Evolutionary conservation across 2,888 invertebrate genomes (phyloP).

Genomic region (Pseudococcus longispinus): DNA sequence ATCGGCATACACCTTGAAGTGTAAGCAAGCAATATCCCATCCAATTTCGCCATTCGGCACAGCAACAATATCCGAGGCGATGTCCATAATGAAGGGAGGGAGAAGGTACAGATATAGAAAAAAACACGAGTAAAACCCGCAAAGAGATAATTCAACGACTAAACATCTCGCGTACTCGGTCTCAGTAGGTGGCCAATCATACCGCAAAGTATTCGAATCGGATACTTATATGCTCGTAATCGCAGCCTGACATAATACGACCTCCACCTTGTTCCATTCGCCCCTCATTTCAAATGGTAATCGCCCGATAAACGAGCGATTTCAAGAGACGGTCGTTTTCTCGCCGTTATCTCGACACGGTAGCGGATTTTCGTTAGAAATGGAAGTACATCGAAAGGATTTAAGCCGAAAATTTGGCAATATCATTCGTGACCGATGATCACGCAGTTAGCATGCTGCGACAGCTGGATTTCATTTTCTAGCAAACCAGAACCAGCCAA

Average conservation of each 20-base stretch:
- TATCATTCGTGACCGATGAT: neutral
- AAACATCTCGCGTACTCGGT: conserved; percentile 6
- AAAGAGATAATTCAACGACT: neutral
- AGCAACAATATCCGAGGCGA: neutral
- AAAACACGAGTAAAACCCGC: neutral
- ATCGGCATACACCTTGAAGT: neutral
- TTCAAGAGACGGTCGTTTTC: neutral
- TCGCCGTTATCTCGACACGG: conserved; percentile 6
- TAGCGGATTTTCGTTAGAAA: neutral
- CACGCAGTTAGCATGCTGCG: neutral
- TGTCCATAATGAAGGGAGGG: neutral
- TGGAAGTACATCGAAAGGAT: neutral
- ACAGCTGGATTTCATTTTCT: neutral
- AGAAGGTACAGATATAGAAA: neutral
- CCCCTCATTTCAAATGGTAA: neutral
- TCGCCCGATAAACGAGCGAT: neutral
- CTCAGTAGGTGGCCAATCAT: conserved; percentile 20
- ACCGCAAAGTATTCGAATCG: neutral
- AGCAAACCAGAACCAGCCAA: neutral
- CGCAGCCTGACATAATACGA: conserved; percentile 5
- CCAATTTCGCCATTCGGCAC: neutral
- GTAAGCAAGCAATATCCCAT: neutral
- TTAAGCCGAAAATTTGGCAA: neutral
- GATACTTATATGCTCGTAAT: neutral
- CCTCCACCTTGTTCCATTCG: neutral